Conservation (phyloP, 1,140 invertebrate species). For the Ooceraea biroi region DNA sequence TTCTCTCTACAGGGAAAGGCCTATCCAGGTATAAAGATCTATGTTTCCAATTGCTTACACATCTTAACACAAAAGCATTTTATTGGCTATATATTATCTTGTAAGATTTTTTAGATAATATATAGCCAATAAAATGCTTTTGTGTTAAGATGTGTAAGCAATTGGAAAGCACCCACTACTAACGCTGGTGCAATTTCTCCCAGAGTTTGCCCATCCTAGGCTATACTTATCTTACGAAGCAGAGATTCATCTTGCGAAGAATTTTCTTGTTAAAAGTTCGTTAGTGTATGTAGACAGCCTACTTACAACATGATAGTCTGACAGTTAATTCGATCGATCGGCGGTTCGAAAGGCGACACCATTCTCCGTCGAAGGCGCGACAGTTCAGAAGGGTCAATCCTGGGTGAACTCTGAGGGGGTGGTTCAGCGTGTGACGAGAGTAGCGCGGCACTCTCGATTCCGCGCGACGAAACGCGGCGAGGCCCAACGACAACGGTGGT, state of each 20-base stretch:
- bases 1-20: too few relatives aligned
- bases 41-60: too few relatives aligned
- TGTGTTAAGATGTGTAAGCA: too few relatives aligned
- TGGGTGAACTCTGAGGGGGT: conserved; percentile 18
- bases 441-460: neutral
- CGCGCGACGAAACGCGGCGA: neutral
- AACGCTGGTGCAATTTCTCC: too few relatives aligned
- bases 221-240: too few relatives aligned
- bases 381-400: neutral
- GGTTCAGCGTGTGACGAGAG: conserved; percentile 15
- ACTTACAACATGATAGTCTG: conserved; percentile 17
- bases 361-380: conserved; percentile 9
- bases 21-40: too few relatives aligned
- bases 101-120: too few relatives aligned
- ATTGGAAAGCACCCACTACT: too few relatives aligned
- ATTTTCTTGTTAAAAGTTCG: neutral
- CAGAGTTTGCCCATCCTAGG: too few relatives aligned
- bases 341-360: conserved; percentile 19
- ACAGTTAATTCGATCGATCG: conserved; percentile 41
- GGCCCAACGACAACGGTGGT: conserved; percentile 74
- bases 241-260: neutral
- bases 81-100: too few relatives aligned
- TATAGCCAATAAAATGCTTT: too few relatives aligned
- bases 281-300: neutral
- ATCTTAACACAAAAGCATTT: too few relatives aligned